Conservation (phyloP, 2,797 vertebrate genomes). For the Hylomyscus alleni region DNA sequence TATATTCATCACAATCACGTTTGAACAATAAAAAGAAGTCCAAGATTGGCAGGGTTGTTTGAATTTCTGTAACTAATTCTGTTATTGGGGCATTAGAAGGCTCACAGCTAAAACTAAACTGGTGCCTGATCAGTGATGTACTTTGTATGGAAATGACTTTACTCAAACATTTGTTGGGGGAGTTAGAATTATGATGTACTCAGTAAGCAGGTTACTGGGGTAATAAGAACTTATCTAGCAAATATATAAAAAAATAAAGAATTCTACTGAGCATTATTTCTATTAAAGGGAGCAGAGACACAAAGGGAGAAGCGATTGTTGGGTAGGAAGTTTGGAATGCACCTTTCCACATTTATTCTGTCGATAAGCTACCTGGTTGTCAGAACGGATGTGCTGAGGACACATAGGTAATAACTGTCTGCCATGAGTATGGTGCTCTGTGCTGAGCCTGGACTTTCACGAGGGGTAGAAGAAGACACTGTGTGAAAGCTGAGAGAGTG, state of each 20-base stretch:
- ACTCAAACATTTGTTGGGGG: background rate
- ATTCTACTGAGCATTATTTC: background rate
- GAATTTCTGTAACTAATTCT: constrained; percentile 2
- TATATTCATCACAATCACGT: background rate
- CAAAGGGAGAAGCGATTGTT: background rate
- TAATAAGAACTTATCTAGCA: background rate
- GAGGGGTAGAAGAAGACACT: background rate
- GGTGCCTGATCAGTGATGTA: background rate
- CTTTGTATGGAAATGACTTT: background rate
- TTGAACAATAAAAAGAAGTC: background rate
- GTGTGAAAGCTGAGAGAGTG: background rate
- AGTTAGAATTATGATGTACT: background rate
- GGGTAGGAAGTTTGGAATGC: background rate
- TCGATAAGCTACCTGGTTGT: background rate
- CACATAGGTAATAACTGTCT: background rate
- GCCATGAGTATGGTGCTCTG: background rate
- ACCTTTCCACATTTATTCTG: background rate
- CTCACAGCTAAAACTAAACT: background rate
- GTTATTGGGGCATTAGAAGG: background rate
- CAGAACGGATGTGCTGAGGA: background rate
- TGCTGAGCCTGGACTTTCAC: background rate
- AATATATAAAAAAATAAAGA: background rate
- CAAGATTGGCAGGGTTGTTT: background rate
- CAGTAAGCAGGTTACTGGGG: background rate
- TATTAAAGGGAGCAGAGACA: background rate